Base-by-base conservation (phyloP, 2,888 invertebrate genomes). In the Schizotus pectinicornis region DNA sequence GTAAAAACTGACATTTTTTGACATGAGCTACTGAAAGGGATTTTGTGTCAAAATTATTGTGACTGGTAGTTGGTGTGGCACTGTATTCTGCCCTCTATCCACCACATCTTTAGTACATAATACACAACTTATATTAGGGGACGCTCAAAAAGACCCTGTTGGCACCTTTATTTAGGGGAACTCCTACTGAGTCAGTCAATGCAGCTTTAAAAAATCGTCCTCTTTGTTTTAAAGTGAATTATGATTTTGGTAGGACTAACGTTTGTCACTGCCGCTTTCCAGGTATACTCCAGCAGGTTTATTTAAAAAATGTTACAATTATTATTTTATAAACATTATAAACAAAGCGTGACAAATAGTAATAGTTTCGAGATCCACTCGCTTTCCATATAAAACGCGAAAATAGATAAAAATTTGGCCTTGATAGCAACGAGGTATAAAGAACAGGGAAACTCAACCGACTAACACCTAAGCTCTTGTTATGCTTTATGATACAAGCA, bases 321-420 rank as follows among this genome's bases (percentile, higher is more conserved):
- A 49, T 14, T 39, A 22, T 49, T 36, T 55, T 43, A 46, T 50
- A 56, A 56, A 56, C 45, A 14, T 45, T 45, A 53, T 53, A 8
- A 39, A 46, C 46, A 56, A 22, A 49, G 56, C 56, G 37, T 13
- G 42, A 49, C 48, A 49, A 48, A 39, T 47, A 31, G 30, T 42
- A 39, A 38, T 33, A 49, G 43, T 45, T 31, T 50, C 50, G 56
- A 56, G 56, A 48, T 56, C 46, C 45, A 56, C 56, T 56, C 51
- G 31, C 34, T 55, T 43, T 31, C 38, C 37, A 41, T 42, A 36
- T 41, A 56, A 56, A 56, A 56, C 50, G 32, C 36, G 39, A 33
- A 46, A 36, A 35, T 35, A 43, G 38, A 56, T 56, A 51, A 46
- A 50, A 45, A 36, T 38, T 50, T 13, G 48, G 50, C 56, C 13